Evolutionary conservation across 2,797 vertebrate genomes (phyloP).

Genomic region (Alosa sapidissima): DNA sequence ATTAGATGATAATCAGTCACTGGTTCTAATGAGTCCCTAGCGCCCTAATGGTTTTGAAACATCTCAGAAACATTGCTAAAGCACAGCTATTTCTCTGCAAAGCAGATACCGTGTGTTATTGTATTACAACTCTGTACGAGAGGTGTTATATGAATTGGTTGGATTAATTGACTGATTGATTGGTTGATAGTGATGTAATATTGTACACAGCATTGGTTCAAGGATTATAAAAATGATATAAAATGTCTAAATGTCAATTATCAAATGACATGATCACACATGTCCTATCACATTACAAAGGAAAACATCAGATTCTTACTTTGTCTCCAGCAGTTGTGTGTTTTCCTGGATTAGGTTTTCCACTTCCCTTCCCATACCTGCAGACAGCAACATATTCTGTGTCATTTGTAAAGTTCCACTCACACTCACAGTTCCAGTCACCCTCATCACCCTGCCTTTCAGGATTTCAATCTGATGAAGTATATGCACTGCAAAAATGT

Average conservation of each 20-base stretch:
- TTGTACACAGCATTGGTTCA: neutral
- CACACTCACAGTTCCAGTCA: neutral
- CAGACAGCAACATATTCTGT: slow-evolving; percentile 46
- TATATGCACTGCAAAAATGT: slow-evolving; percentile 33
- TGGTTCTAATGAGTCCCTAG: too few species aligned
- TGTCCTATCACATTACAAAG: neutral
- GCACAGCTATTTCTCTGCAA: too few species aligned
- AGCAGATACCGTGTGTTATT: too few species aligned
- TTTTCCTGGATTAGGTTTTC: slow-evolving; percentile 97
- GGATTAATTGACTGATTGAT: too few species aligned
- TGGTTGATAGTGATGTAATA: too few species aligned
- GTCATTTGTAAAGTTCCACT: slow-evolving; percentile 28
- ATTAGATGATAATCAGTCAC: too few species aligned
- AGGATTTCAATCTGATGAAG: slow-evolving; percentile 35
- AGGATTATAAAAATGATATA: neutral
- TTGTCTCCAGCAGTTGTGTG: slow-evolving; percentile 95
- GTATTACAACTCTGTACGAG: too few species aligned
- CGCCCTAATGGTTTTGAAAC: too few species aligned
- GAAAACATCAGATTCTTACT: slow-evolving; percentile 76
- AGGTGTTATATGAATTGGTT: too few species aligned
- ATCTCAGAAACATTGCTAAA: too few species aligned
- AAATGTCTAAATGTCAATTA: neutral
- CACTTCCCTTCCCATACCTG: slow-evolving; percentile 98
- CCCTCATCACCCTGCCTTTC: slow-evolving; percentile 32
- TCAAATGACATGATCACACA: neutral